A percentile compares a stretch with the other conserved stretches of the same genome.
phyloP scores from a whole-genome alignment of 2,888 invertebrate genomes.

The Brachyptera risi region DNA sequence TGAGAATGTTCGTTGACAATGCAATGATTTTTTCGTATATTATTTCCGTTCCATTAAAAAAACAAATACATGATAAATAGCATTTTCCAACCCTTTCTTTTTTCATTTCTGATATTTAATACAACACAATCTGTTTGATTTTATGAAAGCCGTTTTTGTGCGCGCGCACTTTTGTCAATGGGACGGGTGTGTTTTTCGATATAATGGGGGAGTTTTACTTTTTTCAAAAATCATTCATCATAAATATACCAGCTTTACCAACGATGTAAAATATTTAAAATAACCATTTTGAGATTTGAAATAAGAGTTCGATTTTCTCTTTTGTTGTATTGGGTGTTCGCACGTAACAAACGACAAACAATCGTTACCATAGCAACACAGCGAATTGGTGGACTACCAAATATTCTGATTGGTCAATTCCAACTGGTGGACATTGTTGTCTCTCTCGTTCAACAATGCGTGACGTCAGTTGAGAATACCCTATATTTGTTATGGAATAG shows the following conservation, averaged over 20 bases:
- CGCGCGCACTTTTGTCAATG: not conserved
- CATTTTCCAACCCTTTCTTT: conserved; percentile 12
- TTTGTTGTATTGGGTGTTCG: too few relatives aligned
- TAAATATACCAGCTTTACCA: conserved; percentile 6
- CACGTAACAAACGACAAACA: too few relatives aligned
- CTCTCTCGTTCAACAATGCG: too few relatives aligned
- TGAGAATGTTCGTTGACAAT: conserved; percentile 2
- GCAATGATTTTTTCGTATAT: conserved; percentile 1
- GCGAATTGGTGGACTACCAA: too few relatives aligned
- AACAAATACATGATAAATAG: conserved; percentile 12
- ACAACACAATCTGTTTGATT: conserved; percentile 16
- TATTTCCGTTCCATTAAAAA: conserved; percentile 3
- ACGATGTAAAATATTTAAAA: conserved; percentile 21
- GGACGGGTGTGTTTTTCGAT: too few relatives aligned
- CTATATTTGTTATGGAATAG: not conserved
- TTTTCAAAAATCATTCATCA: conserved; percentile 16
- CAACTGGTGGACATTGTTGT: too few relatives aligned
- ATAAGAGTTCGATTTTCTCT: conserved; percentile 10
- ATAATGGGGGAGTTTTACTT: conserved; percentile 6
- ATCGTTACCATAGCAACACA: too few relatives aligned
- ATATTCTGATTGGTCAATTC: too few relatives aligned
- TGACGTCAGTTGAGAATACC: too few relatives aligned
- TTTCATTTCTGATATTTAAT: conserved; percentile 5
- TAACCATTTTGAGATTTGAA: not conserved
- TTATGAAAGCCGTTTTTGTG: not conserved